phyloP scores from a whole-genome alignment of 2,113 vertebrate species.

The Larimichthys crocea region DNA sequence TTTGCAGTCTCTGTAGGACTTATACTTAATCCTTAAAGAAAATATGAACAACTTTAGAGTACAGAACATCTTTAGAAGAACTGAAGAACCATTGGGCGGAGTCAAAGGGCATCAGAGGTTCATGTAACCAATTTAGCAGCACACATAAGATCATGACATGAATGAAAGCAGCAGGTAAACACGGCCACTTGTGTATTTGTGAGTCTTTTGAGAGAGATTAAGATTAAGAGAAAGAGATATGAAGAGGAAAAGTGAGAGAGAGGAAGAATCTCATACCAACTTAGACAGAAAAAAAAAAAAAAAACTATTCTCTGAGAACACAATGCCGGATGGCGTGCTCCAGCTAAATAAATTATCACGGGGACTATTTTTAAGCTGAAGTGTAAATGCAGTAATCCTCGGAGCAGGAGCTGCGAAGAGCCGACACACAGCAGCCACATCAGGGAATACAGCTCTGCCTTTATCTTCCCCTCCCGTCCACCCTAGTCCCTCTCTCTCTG shows the following conservation, averaged over 20 bases:
- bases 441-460: conserved; percentile 75
- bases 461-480: conserved; percentile 52
- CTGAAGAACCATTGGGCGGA: neutral
- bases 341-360: conserved; percentile 85
- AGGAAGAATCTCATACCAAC: conserved; percentile 35
- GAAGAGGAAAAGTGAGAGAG: neutral
- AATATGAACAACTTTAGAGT: neutral
- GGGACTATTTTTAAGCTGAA: conserved; percentile 85
- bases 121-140: neutral
- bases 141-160: neutral
- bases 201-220: neutral
- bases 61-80: neutral
- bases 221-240: conserved; percentile 44
- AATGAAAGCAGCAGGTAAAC: conserved; percentile 29
- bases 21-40: neutral
- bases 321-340: conserved; percentile 74
- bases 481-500: conserved; percentile 23
- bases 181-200: conserved; percentile 12
- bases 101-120: conserved; percentile 21
- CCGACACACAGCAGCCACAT: conserved; percentile 71
- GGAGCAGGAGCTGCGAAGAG: conserved; percentile 76
- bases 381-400: conserved; percentile 86
- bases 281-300: conserved; percentile 10
- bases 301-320: conserved; percentile 71
- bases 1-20: neutral